A percentile compares a stretch with the other conserved stretches of the same genome.
Conservation (phyloP, 2,113 vertebrate genomes). For the Anhinga anhinga region DNA sequence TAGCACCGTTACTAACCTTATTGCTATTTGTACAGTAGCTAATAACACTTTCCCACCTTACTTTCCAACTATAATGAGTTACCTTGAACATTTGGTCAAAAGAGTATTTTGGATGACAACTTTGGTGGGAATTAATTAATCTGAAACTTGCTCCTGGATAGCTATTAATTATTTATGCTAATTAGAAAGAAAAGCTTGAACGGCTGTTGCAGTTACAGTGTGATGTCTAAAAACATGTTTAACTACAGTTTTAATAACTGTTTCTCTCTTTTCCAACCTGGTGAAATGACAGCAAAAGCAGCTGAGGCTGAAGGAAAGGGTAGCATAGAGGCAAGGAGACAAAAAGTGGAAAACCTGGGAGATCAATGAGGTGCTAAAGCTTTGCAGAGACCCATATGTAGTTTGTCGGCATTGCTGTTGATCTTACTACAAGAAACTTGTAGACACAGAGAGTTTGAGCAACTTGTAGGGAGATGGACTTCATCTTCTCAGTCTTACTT, state of each 20-base stretch:
- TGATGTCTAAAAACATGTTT: neutral
- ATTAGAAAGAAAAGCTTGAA: neutral
- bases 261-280: neutral
- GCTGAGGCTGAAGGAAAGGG: neutral
- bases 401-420: neutral
- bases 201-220: neutral
- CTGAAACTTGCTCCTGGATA: neutral
- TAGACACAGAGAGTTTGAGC: neutral
- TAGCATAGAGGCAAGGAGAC: neutral
- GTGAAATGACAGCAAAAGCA: neutral
- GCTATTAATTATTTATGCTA: neutral
- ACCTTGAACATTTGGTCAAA: neutral
- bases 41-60: neutral
- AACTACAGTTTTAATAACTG: neutral
- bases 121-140: conserved; percentile 6
- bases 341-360: neutral
- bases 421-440: neutral
- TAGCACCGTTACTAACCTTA: neutral
- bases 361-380: neutral
- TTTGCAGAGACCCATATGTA: neutral
- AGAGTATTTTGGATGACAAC: neutral
- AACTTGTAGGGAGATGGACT: neutral
- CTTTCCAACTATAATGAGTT: neutral
- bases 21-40: neutral
- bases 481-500: neutral